These are phyloP conservation scores for Lutjanus argentimaculatus DNA, from an alignment of 2,797 vertebrate species.

Conservation along the genomic window DNA sequence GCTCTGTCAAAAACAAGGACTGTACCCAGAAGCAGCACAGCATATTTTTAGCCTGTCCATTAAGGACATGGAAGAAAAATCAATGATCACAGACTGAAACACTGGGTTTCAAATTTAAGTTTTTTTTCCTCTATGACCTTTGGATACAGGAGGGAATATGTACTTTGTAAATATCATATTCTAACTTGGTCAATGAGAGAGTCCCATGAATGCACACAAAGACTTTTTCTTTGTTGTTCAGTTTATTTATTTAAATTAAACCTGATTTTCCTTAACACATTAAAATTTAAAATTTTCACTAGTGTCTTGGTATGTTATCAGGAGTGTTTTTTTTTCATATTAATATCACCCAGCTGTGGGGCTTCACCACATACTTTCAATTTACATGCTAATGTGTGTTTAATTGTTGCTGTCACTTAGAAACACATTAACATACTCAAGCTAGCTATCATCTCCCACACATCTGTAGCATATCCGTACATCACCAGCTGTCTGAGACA, in stretches of 20 bases:
- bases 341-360: background rate
- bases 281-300: background rate
- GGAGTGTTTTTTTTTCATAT: background rate
- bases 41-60: slow-evolving; percentile 82
- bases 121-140: slow-evolving; percentile 65
- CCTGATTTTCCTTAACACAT: background rate
- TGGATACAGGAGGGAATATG: slow-evolving; percentile 53
- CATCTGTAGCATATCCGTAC: slow-evolving; percentile 54
- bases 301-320: too few relatives aligned
- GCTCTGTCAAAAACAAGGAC: slow-evolving; percentile 55
- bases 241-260: background rate
- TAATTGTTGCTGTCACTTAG: slow-evolving; percentile 38
- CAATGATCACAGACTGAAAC: slow-evolving; percentile 75
- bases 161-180: slow-evolving; percentile 60
- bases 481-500: slow-evolving; percentile 61
- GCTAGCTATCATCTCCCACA: slow-evolving; percentile 23
- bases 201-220: background rate
- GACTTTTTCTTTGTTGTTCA: background rate
- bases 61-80: slow-evolving; percentile 80
- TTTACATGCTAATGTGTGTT: slow-evolving; percentile 24
- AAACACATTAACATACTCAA: slow-evolving; percentile 35
- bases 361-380: background rate
- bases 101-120: slow-evolving; percentile 73
- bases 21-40: slow-evolving; percentile 53
- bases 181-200: slow-evolving; percentile 12